Evolutionary conservation across 2,797 vertebrate genomes (phyloP).

Genomic region (Rhynchonycteris naso): DNA sequence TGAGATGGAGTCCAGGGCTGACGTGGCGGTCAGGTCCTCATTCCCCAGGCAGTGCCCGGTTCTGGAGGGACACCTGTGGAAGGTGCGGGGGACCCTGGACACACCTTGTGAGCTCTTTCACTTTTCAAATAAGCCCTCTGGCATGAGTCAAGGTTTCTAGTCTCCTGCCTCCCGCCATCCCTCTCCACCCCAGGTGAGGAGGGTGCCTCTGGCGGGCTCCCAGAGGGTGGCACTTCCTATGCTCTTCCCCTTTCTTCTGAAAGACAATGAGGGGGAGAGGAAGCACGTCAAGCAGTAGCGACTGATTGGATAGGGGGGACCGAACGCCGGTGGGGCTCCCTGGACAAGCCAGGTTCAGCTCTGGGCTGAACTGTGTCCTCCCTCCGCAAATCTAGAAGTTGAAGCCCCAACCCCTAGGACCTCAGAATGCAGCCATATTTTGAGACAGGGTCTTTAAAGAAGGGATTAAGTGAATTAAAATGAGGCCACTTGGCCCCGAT

Average conservation of each 20-base stretch:
- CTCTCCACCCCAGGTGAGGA: too few relatives aligned
- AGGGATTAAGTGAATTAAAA: neutral
- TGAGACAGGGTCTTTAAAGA: neutral
- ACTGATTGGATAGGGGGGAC: rapidly evolving
- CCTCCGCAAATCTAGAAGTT: too few relatives aligned
- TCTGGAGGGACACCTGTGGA: rapidly evolving
- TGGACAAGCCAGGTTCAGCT: rapidly evolving
- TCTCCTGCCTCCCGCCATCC: too few relatives aligned
- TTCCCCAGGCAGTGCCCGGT: rapidly evolving
- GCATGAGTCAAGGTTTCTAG: neutral
- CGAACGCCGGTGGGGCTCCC: neutral
- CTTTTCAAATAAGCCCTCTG: neutral
- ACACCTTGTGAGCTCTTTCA: rapidly evolving
- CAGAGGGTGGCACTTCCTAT: neutral
- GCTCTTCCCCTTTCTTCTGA: neutral
- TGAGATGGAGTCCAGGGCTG: rapidly evolving
- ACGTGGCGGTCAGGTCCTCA: rapidly evolving
- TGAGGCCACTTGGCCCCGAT: neutral
- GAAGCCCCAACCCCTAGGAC: neutral
- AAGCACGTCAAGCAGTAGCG: rapidly evolving
- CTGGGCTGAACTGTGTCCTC: neutral
- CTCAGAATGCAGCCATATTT: neutral
- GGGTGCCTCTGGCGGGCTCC: neutral
- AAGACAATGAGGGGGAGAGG: neutral
- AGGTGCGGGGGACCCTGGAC: neutral